Evolutionary conservation across 2,888 invertebrate species (phyloP), one percentile per base, ranked within the genome.

Genomic region (Lasiommata megera): DNA sequence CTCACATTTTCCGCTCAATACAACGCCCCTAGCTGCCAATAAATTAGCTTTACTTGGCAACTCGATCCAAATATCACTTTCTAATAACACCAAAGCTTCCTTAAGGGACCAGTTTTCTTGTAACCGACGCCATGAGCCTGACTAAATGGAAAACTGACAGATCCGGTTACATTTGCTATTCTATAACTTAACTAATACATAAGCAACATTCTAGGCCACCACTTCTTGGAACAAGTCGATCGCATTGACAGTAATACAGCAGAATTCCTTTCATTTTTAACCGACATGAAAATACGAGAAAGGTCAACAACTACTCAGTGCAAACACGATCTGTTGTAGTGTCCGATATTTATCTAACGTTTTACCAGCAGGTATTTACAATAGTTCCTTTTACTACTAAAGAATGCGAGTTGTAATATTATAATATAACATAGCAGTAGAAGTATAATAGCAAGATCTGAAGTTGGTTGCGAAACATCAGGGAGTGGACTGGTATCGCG

Each of bases 231-330:
- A 57, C 37, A 48, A 55, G 52, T 56, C 55, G 63, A 53, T 63
- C 52, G 43, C 63, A 63, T 63, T 61, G 65, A 61, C 63, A 56
- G 57, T 51, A 59, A 54, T 62, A 60, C 43, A 44, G 41, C 29
- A 31, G 56, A 60, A 61, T 61, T 65, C 65, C 63, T 63, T 65
- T 65, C 65, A 56, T 61, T 63, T 65, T 65, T 63, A 53, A 53
- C 41, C 52, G 43, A 44, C 43, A 36, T 43, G 8, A 31, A 40
- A 29, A n/a, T 6, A 36, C 3, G 31, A 53, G 28, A 23, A 43
- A 52, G 52, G 52, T 41, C 16, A 52, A 31, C 38, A 0, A 11
- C 16, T 31, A 14, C 14, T 11, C 18, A 6, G 18, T 18, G 17
- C 43, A 23, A 43, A 31, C 7, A 31, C 31, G 31, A 6, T 31